phyloP scores from a whole-genome alignment of 1,140 invertebrate species.

The Zaprionus ornatus region DNA sequence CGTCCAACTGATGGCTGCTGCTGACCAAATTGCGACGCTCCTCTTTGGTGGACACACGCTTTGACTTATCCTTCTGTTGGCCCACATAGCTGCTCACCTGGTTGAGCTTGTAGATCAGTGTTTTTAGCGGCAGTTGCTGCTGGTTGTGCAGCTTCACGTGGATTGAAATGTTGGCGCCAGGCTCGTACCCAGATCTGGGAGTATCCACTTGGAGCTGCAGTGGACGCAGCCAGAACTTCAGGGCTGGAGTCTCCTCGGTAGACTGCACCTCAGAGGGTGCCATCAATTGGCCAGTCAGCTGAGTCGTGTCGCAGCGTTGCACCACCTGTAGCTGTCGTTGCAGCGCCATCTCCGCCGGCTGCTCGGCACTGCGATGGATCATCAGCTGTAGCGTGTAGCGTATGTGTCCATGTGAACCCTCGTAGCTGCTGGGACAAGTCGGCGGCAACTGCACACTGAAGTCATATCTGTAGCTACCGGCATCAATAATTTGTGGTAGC shows the following conservation, averaged over 20 bases:
- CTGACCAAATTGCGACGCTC: constrained; percentile 84
- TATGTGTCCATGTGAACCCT: constrained; percentile 88
- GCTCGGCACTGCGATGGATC: constrained; percentile 87
- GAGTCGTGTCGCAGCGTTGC: constrained; percentile 86
- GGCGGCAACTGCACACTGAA: constrained; percentile 86
- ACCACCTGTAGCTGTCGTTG: constrained; percentile 87
- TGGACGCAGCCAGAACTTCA: constrained; percentile 67
- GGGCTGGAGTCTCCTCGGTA: constrained; percentile 41
- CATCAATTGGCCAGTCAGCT: constrained; percentile 67
- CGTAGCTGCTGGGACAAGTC: constrained; percentile 88
- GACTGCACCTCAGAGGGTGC: constrained; percentile 28
- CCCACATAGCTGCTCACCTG: constrained; percentile 55
- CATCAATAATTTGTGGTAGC: constrained; percentile 57
- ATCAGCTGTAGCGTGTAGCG: constrained; percentile 88
- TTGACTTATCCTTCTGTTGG: constrained; percentile 44
- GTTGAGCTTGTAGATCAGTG: constrained; percentile 84
- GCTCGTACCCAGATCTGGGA: constrained; percentile 61
- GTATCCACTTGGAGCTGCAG: constrained; percentile 63
- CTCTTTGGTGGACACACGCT: constrained; percentile 66
- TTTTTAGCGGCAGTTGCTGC: constrained; percentile 83
- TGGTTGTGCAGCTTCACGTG: constrained; percentile 64
- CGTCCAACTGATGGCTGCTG: constrained; percentile 85
- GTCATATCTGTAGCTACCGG: constrained; percentile 86
- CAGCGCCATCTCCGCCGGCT: constrained; percentile 87
- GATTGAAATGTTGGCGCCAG: constrained; percentile 64